phyloP scores from a whole-genome alignment of 2,797 vertebrate genomes.

The Liasis olivaceus region DNA sequence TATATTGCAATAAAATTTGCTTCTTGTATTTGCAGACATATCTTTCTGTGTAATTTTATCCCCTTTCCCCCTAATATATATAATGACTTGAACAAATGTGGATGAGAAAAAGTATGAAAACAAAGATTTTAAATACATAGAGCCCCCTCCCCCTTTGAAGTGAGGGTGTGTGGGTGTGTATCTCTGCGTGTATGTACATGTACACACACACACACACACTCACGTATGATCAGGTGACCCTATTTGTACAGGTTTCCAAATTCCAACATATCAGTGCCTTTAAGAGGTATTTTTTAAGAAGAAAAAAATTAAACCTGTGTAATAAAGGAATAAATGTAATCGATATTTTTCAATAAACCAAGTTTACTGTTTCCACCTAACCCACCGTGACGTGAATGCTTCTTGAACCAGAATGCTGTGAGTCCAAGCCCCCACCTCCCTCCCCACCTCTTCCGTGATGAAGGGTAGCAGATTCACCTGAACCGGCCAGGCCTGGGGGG shows the following conservation, averaged over 20 bases:
- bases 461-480: not conserved
- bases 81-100: conserved; percentile 84
- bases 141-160: conserved; percentile 63
- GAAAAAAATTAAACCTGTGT: conserved; percentile 90
- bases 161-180: not conserved
- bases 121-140: conserved; percentile 62
- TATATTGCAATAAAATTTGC: conserved; percentile 86
- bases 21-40: conserved; percentile 80
- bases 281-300: conserved; percentile 72
- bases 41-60: conserved; percentile 76
- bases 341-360: conserved; percentile 93
- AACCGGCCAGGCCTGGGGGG: rapidly evolving
- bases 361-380: conserved; percentile 89
- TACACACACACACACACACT: not conserved
- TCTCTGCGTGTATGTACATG: conserved; percentile 23
- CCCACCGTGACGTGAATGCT: conserved; percentile 66
- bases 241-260: conserved; percentile 65
- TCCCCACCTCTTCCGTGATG: not conserved
- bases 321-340: conserved; percentile 83
- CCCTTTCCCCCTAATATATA: conserved; percentile 70
- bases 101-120: conserved; percentile 72
- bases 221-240: conserved; percentile 64
- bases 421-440: not conserved
- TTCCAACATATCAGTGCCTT: conserved; percentile 59
- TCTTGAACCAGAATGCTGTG: conserved; percentile 54